Conservation (phyloP, 2,888 invertebrate genomes). For the Boloria euphrosyne region DNA sequence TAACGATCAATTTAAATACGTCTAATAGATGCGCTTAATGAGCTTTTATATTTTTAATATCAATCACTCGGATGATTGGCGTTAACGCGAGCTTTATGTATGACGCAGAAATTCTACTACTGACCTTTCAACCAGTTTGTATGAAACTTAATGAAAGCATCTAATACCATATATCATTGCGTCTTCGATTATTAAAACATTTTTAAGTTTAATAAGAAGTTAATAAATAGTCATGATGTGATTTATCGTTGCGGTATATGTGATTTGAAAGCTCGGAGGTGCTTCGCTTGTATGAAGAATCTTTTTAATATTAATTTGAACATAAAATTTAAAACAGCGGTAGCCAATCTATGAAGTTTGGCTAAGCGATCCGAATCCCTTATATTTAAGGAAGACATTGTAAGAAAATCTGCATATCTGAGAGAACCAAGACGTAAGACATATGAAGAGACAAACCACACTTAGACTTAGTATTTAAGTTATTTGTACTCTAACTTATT, state of each 20-base stretch:
- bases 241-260: conserved; percentile 35
- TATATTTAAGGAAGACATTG: background rate
- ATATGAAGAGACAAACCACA: no score
- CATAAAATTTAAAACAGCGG: background rate
- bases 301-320: background rate
- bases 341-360: background rate
- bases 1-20: conserved; percentile 5
- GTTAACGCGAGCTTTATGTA: conserved; percentile 56
- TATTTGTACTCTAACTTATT: no score
- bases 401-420: background rate
- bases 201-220: conserved; percentile 33
- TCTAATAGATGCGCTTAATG: conserved; percentile 36
- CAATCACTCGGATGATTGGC: conserved; percentile 64
- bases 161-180: conserved; percentile 47
- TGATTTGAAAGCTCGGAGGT: conserved; percentile 28
- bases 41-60: conserved; percentile 45
- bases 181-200: conserved; percentile 32
- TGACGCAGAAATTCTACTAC: conserved; percentile 41
- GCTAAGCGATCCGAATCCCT: background rate
- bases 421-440: no score
- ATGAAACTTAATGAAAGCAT: conserved; percentile 52
- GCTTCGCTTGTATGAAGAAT: background rate
- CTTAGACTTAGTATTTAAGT: no score
- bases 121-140: conserved; percentile 54
- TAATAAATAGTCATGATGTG: conserved; percentile 34